phyloP scores from a whole-genome alignment of 1,140 invertebrate genomes.

The Chironomus tepperi region DNA sequence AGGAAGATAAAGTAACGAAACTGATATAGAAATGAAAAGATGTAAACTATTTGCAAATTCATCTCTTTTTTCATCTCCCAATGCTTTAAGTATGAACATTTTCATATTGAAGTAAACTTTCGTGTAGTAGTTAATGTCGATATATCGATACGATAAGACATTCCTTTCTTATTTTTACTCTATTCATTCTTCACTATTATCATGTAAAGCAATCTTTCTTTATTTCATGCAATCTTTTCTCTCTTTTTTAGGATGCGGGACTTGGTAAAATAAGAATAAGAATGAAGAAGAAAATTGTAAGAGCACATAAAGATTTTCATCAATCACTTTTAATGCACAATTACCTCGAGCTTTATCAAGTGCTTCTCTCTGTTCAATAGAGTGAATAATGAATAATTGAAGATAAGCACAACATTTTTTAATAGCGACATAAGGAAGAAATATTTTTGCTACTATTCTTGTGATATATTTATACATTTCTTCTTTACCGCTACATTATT shows the following conservation, averaged over 20 bases:
- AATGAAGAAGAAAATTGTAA: not conserved
- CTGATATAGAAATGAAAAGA: too few species aligned
- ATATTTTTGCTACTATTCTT: not conserved
- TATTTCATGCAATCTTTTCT: too few species aligned
- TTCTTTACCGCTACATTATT: not conserved
- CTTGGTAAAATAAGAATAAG: too few species aligned
- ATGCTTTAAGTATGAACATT: too few species aligned
- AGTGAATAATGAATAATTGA: constrained; percentile 3
- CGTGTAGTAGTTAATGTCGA: too few species aligned
- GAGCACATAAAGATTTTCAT: not conserved
- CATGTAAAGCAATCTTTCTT: not conserved
- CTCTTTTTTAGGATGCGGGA: not conserved
- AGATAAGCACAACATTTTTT: constrained; percentile 7
- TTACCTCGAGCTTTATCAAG: constrained; percentile 1
- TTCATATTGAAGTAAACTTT: too few species aligned
- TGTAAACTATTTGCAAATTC: too few species aligned
- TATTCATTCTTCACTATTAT: not conserved
- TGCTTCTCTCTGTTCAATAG: not conserved
- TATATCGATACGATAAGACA: too few species aligned
- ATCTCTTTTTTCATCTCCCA: too few species aligned
- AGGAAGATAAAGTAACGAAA: too few species aligned
- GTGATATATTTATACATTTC: not conserved
- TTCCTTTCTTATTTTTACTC: too few species aligned
- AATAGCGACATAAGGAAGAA: not conserved
- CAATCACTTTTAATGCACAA: constrained; percentile 12